A percentile compares a stretch with the other conserved stretches of the same genome.
Evolutionary conservation across 2,888 invertebrate species (phyloP).

Genomic region (Crioceris asparagi): DNA sequence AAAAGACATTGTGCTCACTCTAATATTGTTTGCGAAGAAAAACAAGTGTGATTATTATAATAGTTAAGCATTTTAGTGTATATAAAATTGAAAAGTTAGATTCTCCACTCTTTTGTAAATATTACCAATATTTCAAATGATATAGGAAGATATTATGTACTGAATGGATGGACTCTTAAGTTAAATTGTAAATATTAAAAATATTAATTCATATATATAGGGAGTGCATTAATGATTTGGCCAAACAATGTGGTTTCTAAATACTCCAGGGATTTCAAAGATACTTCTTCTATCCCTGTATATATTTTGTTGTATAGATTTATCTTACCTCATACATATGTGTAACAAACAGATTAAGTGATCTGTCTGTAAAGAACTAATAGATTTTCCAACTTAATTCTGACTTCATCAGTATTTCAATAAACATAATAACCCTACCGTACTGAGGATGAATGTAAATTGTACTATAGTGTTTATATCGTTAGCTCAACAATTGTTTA

Average conservation of each 20-base stretch:
- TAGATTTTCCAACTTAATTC: no score
- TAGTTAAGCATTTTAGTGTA: slow-evolving; percentile 30
- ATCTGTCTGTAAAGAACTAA: no score
- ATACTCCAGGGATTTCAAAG: no score
- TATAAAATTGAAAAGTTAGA: slow-evolving; percentile 25
- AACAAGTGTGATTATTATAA: slow-evolving; percentile 35
- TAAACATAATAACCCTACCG: slow-evolving; percentile 18
- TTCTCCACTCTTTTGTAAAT: slow-evolving; percentile 34
- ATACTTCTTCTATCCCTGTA: no score
- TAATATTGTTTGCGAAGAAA: slow-evolving; percentile 21
- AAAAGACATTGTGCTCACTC: slow-evolving; percentile 29
- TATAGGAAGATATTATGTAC: slow-evolving; percentile 27
- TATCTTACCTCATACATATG: no score
- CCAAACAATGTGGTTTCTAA: no score
- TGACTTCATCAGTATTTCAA: slow-evolving; percentile 18
- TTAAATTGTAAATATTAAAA: slow-evolving; percentile 3
- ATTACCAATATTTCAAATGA: slow-evolving; percentile 28
- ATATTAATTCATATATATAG: neutral
- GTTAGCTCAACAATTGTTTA: slow-evolving; percentile 37
- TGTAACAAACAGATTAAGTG: no score
- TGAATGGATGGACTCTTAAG: slow-evolving; percentile 28
- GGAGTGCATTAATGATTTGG: no score
- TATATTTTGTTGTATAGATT: no score
- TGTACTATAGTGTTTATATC: slow-evolving; percentile 38
- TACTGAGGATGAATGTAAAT: slow-evolving; percentile 31